phyloP scores from a whole-genome alignment of 2,888 invertebrate species.

The Diabrotica balteata region DNA sequence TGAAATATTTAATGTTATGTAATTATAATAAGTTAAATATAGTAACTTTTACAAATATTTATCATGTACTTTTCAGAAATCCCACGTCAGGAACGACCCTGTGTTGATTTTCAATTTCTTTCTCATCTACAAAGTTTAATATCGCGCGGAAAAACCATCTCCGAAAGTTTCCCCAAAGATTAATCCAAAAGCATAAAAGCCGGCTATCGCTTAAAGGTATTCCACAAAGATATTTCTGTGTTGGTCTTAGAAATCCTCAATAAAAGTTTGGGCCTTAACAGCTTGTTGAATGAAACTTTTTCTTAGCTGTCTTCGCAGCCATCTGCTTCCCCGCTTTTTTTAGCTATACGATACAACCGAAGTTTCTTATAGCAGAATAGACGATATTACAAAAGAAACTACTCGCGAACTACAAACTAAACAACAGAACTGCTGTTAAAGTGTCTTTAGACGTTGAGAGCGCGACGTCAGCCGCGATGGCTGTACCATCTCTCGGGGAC shows the following conservation, averaged over 20 bases:
- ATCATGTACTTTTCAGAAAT: too few relatives aligned
- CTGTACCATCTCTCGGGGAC: slow-evolving; percentile 25
- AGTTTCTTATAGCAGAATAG: slow-evolving; percentile 24
- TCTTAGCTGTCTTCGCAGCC: slow-evolving; percentile 28
- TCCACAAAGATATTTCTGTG: slow-evolving; percentile 30
- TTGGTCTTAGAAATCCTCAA: slow-evolving; percentile 27
- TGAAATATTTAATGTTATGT: too few relatives aligned
- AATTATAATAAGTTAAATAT: too few relatives aligned
- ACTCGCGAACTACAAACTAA: slow-evolving; percentile 28
- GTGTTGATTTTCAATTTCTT: slow-evolving; percentile 27
- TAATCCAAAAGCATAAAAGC: slow-evolving; percentile 24
- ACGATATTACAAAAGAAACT: slow-evolving; percentile 31
- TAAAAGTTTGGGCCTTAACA: slow-evolving; percentile 35
- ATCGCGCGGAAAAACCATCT: slow-evolving; percentile 27
- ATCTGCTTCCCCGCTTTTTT: slow-evolving; percentile 28
- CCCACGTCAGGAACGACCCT: not conserved
- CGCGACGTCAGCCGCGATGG: slow-evolving; percentile 16
- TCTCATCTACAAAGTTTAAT: slow-evolving; percentile 19
- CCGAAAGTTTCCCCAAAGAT: slow-evolving; percentile 29
- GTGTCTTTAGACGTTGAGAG: slow-evolving; percentile 29
- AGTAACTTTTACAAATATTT: too few relatives aligned
- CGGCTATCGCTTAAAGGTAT: slow-evolving; percentile 27
- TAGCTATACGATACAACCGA: slow-evolving; percentile 15
- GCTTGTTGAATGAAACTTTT: slow-evolving; percentile 38
- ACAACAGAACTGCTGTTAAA: slow-evolving; percentile 34